Evolutionary conservation across 2,888 invertebrate genomes (phyloP), one percentile per base, ranked within the genome.

Genomic region (Myopa testacea): DNA sequence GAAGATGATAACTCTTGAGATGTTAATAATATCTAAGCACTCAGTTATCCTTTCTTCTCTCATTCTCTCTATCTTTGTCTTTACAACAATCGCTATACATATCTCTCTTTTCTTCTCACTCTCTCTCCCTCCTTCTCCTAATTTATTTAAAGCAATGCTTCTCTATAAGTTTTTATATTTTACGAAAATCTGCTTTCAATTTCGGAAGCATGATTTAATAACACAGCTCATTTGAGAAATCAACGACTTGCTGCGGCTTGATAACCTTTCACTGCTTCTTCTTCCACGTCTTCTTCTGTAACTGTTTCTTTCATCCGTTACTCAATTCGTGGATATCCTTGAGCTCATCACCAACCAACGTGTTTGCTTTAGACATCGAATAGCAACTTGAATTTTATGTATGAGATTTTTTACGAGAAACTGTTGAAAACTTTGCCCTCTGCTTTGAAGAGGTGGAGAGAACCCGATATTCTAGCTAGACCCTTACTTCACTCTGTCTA

Each of bases 141-240:
- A 45, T 45, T 45, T 45, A 1, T 26, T 26, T 26, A 26, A 26
- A 26, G 26, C 26, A 26, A 45, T 8, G 10, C 3, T 8, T 45
- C 4, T 45, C 45, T 45, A 8, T 45, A 6, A 45, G 10, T 45
- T 45, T 45, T 10, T 10, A n/a, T 55, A 40, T 16, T n/a, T 8
- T n/a, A n/a, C 10, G 12, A 16, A 70, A 70, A 70, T 55, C 70
- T 55, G 70, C 12, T 37, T 12, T 52, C 58, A 70, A 55, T 55
- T 50, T 58, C 69, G 12, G n/a, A 37, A 50, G 70, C 38, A 55
- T 37, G 58, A 70, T 70, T 70, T 37, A 52, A 70, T 70, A 55
- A 16, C 52, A 70, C 34, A 58, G 52, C 70, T 37, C 70, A 37
- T 55, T 45, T 14, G 70, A 70, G 70, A 70, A 52, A 70, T 55